Evolutionary conservation across 2,888 invertebrate genomes (phyloP), one percentile per base, ranked within the genome.

Genomic region (Omphaloscelis lunosa): DNA sequence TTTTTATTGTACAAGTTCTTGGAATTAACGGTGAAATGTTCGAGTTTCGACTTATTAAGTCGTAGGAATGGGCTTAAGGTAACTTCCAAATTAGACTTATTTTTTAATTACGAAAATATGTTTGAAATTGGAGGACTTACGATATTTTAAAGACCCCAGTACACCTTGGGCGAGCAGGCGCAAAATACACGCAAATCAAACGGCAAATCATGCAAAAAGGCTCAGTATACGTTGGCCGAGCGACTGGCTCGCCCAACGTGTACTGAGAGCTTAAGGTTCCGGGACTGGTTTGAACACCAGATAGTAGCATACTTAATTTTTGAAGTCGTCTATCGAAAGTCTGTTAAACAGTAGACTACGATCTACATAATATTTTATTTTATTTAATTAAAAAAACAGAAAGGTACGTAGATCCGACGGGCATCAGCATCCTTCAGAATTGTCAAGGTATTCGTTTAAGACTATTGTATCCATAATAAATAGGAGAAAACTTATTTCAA

Each of bases 1-100:
- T 66, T 76, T 82, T 82, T 79, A 85, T 82, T 74, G 61, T 34
- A 34, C 12, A 85, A 85, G 68, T 82, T 84, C 29, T 62, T 69
- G 59, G 56, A 62, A 59, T 69, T 9, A 62, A 51, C 39, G 41
- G 34, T 23, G 7, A 58, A 68, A 41, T 39, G 56, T 82, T 58
- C 53, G 17, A 58, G 27, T 51, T 76, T 62, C 41, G 8, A n/a
- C n/a, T 23, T 51, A 5, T 27, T 6, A 58, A 15, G n/a, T 12
- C 6, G 17, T 20, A 12, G 0, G n/a, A 12, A 9, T 17, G 7
- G n/a, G 63, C 7, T 45, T 29, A 34, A 9, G 23, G 12, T 58
- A 27, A 58, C 27, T 27, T 58, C 27, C 15, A 58, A 58, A 27
- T n/a, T 56, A n/a, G 12, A n/a, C 4, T 56, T 56, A n/a, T n/a